Evolutionary conservation across 1,140 invertebrate genomes (phyloP).

Genomic region (Microplitis mediator): DNA sequence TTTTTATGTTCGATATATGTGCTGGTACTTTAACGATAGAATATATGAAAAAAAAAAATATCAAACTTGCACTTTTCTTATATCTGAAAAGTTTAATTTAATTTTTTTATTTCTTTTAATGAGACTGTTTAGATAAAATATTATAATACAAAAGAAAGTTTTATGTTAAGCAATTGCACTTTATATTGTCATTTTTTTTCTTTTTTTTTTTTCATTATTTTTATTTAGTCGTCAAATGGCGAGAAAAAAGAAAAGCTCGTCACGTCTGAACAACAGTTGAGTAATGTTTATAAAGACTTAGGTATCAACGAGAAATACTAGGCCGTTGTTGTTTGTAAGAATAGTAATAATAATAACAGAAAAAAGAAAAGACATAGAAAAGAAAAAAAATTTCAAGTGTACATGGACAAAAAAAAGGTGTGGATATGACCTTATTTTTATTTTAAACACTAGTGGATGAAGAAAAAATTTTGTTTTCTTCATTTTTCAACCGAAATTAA

Average conservation of each 20-base stretch:
- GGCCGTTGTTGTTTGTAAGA: not conserved
- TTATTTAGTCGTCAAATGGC: not conserved
- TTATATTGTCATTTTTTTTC: too few relatives aligned
- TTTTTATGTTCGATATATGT: too few relatives aligned
- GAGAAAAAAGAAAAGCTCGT: not conserved
- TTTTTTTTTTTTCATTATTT: not conserved
- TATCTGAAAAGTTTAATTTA: not conserved
- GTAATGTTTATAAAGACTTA: not conserved
- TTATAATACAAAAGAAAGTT: not conserved
- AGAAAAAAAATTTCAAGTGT: too few relatives aligned
- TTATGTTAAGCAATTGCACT: not conserved
- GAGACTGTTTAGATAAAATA: not conserved
- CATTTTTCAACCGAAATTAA: not conserved
- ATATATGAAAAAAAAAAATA: too few relatives aligned
- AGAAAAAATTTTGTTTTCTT: not conserved
- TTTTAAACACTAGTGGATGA: not conserved
- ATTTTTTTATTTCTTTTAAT: not conserved
- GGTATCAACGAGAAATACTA: not conserved
- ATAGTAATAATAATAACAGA: not conserved
- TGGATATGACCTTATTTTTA: not conserved
- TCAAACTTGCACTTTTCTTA: too few relatives aligned
- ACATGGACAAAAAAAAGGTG: not conserved
- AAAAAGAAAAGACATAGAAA: too few relatives aligned
- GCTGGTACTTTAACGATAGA: too few relatives aligned
- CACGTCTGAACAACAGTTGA: not conserved